Conservation (phyloP, 2,797 vertebrate species). For the Euthynnus affinis region DNA sequence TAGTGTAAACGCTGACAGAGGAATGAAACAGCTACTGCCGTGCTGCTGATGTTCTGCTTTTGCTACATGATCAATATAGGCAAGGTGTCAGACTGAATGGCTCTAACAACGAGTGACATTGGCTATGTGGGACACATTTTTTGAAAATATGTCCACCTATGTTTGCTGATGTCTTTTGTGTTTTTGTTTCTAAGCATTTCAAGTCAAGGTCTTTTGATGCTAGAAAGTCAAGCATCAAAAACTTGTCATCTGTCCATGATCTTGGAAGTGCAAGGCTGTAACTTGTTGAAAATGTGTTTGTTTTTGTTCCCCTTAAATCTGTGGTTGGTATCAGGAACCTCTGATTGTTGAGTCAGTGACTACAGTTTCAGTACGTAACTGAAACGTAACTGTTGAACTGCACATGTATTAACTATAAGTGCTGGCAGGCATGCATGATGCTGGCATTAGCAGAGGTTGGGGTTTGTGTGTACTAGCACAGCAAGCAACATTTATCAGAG, state of each 20-base stretch:
- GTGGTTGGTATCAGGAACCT: neutral
- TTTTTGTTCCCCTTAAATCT: neutral
- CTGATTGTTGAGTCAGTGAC: conserved; percentile 15
- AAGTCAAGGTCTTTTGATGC: neutral
- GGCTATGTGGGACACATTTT: neutral
- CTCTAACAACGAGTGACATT: neutral
- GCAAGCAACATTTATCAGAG: neutral
- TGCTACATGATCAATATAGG: too few species aligned
- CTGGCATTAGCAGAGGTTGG: neutral
- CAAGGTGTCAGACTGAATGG: too few species aligned
- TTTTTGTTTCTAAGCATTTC: neutral
- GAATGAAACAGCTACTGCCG: too few species aligned
- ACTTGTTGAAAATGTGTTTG: neutral
- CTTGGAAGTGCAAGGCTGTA: neutral
- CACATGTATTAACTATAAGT: conserved; percentile 22
- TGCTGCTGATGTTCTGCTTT: too few species aligned
- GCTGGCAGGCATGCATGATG: neutral
- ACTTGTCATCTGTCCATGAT: neutral
- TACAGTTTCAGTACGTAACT: conserved; percentile 9
- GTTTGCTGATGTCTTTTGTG: neutral
- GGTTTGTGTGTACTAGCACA: conserved; percentile 7
- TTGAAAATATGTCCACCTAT: neutral
- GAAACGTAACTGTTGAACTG: conserved; percentile 12
- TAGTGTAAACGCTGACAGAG: neutral
- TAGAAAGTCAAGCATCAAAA: neutral